Base-by-base conservation (phyloP, 2,888 invertebrate genomes). In the Caenorhabditis doughertyi region DNA sequence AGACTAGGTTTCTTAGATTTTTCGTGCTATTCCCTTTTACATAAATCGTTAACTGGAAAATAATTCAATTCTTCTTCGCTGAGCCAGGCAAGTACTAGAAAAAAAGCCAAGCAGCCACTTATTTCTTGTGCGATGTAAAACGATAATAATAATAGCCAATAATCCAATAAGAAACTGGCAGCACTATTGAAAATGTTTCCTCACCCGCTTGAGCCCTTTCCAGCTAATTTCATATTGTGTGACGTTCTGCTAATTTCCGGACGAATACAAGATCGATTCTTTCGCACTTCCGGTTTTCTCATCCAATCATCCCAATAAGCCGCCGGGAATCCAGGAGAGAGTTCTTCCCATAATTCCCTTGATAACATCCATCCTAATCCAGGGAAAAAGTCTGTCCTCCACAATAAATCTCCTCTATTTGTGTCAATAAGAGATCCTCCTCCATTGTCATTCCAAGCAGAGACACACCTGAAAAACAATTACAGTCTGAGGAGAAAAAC, bases 361-460 rank as follows among this genome's bases (percentile, higher is more conserved):
- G 95, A 95, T 81, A 99, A 93, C 95, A 98, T 95, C 99, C 99
- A 99, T 21, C 88, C 91, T 1, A 91, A 72, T 23, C 91, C 97
- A 0, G 99, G 98, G 93, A 99, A 99, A 93, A 99, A 99, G 92
- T 99, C 99, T 2, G 97, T 97, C 68, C 99, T 94, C 92, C 98
- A 97, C 39, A 99, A 93, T 64, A 96, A 93, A 79, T 96, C 95
- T 1, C 72, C 74, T 39, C 67, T 49, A 11, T 42, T 67, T 25
- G 29, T 18, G 39, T 87, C 84, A 42, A 85, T 85, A 13, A 84
- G 25, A 4, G 42, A 39, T 0, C 77, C 65, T 3, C 80, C 76
- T 16, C 99, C 99, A 92, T 99, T 99, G 93, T 99, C 99, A 92
- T 99, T 99, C 98, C 98, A 99, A 0, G 99, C 99, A 8, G 98